phyloP scores from a whole-genome alignment of 2,888 invertebrate genomes.

The Yponomeuta plumbellus region DNA sequence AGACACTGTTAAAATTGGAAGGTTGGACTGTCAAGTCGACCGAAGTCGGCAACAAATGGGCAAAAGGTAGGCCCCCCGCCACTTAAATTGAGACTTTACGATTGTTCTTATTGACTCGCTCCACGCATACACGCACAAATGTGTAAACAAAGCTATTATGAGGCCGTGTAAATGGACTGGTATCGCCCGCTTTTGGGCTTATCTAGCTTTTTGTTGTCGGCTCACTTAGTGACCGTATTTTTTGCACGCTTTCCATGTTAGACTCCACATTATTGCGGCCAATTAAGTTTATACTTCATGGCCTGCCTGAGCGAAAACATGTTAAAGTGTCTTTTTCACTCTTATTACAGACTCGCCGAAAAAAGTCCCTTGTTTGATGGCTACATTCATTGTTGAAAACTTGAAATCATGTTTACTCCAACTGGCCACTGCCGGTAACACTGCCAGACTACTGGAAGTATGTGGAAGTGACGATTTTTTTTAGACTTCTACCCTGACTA shows the following conservation, averaged over 20 bases:
- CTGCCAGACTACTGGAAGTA: no score
- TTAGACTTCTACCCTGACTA: background rate
- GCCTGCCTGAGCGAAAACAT: background rate
- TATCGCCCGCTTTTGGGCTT: slow-evolving; percentile 35
- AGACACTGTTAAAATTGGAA: slow-evolving; percentile 3
- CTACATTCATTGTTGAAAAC: no score
- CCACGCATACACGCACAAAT: slow-evolving; percentile 43
- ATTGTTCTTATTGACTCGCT: slow-evolving; percentile 52
- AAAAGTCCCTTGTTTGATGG: no score
- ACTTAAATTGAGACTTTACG: slow-evolving; percentile 63
- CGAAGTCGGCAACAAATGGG: background rate
- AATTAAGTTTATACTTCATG: slow-evolving; percentile 2
- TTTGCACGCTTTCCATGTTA: background rate
- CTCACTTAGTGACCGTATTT: slow-evolving; percentile 4
- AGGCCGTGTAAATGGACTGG: slow-evolving; percentile 37
- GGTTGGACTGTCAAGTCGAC: background rate
- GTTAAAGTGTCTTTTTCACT: background rate
- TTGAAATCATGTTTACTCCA: no score
- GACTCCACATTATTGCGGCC: background rate
- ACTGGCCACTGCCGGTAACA: no score
- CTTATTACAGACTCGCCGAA: no score
- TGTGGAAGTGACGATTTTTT: no score
- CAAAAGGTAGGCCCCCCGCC: slow-evolving; percentile 38
- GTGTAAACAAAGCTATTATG: slow-evolving; percentile 39
- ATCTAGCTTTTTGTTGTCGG: slow-evolving; percentile 34